phyloP scores from a whole-genome alignment of 2,888 invertebrate genomes.

The Dasypogon diadema region DNA sequence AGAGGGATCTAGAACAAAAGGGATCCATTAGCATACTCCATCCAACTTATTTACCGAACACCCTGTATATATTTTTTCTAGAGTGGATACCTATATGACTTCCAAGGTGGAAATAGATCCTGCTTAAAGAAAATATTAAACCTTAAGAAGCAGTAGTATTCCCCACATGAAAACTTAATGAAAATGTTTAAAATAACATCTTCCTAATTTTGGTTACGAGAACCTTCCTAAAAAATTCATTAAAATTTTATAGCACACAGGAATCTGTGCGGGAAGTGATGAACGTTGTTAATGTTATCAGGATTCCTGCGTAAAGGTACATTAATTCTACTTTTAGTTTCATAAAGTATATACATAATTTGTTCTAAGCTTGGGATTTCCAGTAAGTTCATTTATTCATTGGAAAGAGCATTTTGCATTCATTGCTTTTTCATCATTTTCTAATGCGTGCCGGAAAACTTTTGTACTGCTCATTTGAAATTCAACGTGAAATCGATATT shows the following conservation, averaged over 20 bases:
- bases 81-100: too few relatives aligned
- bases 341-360: neutral
- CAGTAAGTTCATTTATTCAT: neutral
- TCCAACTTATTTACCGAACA: too few relatives aligned
- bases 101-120: too few relatives aligned
- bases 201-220: neutral
- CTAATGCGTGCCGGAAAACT: constrained; percentile 26
- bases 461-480: constrained; percentile 35
- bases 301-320: neutral
- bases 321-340: neutral
- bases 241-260: neutral
- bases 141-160: neutral
- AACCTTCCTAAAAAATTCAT: neutral
- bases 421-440: constrained; percentile 25
- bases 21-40: too few relatives aligned
- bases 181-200: neutral
- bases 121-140: too few relatives aligned
- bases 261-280: neutral
- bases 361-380: neutral
- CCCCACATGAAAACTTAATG: constrained; percentile 26
- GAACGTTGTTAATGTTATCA: neutral
- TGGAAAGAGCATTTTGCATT: neutral
- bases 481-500: constrained; percentile 37
- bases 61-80: too few relatives aligned
- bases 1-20: too few relatives aligned